Evolutionary conservation across 1,140 invertebrate genomes (phyloP).

Genomic region (Rhynchophorus ferrugineus): DNA sequence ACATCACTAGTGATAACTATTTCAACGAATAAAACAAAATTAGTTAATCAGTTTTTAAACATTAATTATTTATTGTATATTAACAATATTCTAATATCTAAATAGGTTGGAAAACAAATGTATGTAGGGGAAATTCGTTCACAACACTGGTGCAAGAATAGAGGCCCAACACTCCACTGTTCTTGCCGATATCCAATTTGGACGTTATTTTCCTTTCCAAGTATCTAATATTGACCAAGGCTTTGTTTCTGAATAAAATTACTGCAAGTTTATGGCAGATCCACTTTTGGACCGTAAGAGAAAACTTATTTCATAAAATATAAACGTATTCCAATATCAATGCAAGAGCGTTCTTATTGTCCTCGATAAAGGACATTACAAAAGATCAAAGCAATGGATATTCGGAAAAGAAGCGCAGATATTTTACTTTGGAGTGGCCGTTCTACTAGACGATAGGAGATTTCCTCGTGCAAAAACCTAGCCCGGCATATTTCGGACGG

Average conservation of each 20-base stretch:
- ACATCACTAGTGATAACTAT: no score
- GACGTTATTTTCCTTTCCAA: conserved; percentile 4
- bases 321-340: conserved; percentile 12
- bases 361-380: conserved; percentile 16
- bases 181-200: conserved; percentile 7
- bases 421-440: conserved; percentile 14
- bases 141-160: no score
- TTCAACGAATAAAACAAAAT: no score
- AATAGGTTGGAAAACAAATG: no score
- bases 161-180: not conserved
- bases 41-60: no score
- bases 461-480: no score
- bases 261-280: conserved; percentile 3
- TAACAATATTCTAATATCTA: no score
- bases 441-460: not conserved
- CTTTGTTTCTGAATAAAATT: conserved; percentile 13
- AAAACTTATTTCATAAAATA: conserved; percentile 11
- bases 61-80: no score
- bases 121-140: no score
- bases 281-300: not conserved
- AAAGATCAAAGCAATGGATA: conserved; percentile 12
- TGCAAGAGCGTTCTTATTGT: conserved; percentile 18
- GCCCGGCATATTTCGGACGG: no score
- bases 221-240: conserved; percentile 10
- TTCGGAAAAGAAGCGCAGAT: conserved; percentile 10